phyloP scores from a whole-genome alignment of 2,888 invertebrate genomes.

The Dynastes maya region DNA sequence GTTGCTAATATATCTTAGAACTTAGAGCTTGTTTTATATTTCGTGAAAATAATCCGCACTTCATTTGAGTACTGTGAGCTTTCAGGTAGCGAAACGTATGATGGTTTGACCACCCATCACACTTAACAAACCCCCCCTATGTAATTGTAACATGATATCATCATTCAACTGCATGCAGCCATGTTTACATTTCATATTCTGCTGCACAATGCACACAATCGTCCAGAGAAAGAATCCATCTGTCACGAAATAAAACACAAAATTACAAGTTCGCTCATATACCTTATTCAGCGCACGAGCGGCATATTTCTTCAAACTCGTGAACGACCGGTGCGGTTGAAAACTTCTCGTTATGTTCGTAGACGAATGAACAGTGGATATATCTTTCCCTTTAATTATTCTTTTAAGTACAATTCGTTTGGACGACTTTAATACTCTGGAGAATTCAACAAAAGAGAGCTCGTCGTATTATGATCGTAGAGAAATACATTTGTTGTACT shows the following conservation, averaged over 20 bases:
- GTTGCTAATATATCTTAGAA: not conserved
- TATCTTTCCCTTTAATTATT: slow-evolving; percentile 40
- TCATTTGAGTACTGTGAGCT: slow-evolving; percentile 19
- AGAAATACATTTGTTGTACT: slow-evolving; percentile 52
- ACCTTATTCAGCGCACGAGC: slow-evolving; percentile 9
- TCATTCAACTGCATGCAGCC: slow-evolving; percentile 65
- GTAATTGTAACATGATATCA: slow-evolving; percentile 68
- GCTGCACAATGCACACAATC: slow-evolving; percentile 67
- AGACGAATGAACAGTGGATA: slow-evolving; percentile 36
- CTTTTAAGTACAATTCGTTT: slow-evolving; percentile 49
- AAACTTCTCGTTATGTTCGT: slow-evolving; percentile 26
- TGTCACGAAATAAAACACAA: slow-evolving; percentile 43
- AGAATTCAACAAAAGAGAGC: slow-evolving; percentile 57
- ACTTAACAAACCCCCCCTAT: slow-evolving; percentile 59
- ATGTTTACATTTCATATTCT: slow-evolving; percentile 70
- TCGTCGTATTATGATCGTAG: slow-evolving; percentile 54
- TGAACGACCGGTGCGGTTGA: not conserved
- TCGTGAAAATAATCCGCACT: not conserved
- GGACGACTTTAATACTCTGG: slow-evolving; percentile 59
- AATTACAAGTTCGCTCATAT: slow-evolving; percentile 25
- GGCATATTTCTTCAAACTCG: slow-evolving; percentile 25
- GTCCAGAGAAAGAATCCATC: slow-evolving; percentile 60
- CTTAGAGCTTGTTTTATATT: not conserved
- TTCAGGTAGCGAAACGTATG: slow-evolving; percentile 43
- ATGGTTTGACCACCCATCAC: slow-evolving; percentile 43